These are phyloP conservation scores for Balanococcus diminutus DNA, from an alignment of 2,888 invertebrate genomes.

Conservation along the genomic window DNA sequence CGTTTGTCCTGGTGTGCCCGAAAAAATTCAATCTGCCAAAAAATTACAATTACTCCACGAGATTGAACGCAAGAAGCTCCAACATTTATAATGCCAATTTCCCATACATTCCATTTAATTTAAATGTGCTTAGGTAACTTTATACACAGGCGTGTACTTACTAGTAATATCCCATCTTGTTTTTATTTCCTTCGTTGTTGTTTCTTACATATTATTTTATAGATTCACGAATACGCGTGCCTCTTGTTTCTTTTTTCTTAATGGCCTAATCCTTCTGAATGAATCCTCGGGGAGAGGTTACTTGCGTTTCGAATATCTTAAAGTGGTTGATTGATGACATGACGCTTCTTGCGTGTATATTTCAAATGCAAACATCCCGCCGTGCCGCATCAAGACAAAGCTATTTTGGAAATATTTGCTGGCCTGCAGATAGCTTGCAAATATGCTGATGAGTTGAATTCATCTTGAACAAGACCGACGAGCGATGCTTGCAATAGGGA, in stretches of 20 bases:
- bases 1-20: background rate
- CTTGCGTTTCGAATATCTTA: background rate
- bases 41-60: background rate
- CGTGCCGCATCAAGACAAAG: background rate
- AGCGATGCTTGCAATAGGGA: background rate
- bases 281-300: background rate
- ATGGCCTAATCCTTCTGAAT: background rate
- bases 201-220: too few species aligned
- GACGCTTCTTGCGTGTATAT: background rate
- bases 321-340: background rate
- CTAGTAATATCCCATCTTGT: too few species aligned
- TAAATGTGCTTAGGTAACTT: too few species aligned
- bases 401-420: background rate
- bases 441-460: background rate
- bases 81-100: too few species aligned
- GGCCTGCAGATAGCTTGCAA: background rate
- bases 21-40: background rate
- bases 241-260: background rate
- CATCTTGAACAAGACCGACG: background rate
- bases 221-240: background rate
- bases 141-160: too few species aligned
- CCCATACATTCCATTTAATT: too few species aligned
- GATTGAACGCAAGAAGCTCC: background rate
- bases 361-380: background rate
- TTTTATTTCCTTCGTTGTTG: too few species aligned